Conservation (phyloP, 2,888 invertebrate species). For the Tinea pellionella region DNA sequence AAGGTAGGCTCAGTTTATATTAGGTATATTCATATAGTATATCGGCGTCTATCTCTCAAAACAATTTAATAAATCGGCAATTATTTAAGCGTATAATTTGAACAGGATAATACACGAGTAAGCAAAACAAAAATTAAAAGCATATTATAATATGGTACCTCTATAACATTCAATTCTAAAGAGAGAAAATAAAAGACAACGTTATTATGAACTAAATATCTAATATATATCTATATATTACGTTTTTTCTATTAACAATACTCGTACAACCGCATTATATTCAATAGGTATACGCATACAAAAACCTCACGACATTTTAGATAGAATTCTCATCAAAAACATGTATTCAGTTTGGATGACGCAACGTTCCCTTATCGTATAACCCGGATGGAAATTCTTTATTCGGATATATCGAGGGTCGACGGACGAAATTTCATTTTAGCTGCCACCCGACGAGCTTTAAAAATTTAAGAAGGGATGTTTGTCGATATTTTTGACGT, state of each 20-base stretch:
- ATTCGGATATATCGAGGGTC: background rate
- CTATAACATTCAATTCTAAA: too few species aligned
- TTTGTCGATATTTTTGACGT: background rate
- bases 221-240: too few species aligned
- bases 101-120: too few species aligned
- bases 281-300: background rate
- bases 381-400: background rate
- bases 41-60: too few species aligned
- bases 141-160: too few species aligned
- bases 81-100: too few species aligned
- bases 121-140: too few species aligned
- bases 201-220: too few species aligned
- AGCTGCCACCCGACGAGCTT: background rate
- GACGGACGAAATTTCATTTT: slow-evolving; percentile 3
- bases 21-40: too few species aligned
- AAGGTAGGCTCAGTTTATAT: too few species aligned
- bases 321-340: background rate
- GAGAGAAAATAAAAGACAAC: too few species aligned
- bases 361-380: slow-evolving; percentile 1
- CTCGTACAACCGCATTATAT: background rate
- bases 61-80: too few species aligned
- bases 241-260: background rate
- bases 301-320: background rate
- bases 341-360: slow-evolving; percentile 2
- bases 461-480: background rate